Evolutionary conservation across 23 tunicate species (phyloP), one percentile per base, ranked within the genome.

Genomic region (Styela clava): DNA sequence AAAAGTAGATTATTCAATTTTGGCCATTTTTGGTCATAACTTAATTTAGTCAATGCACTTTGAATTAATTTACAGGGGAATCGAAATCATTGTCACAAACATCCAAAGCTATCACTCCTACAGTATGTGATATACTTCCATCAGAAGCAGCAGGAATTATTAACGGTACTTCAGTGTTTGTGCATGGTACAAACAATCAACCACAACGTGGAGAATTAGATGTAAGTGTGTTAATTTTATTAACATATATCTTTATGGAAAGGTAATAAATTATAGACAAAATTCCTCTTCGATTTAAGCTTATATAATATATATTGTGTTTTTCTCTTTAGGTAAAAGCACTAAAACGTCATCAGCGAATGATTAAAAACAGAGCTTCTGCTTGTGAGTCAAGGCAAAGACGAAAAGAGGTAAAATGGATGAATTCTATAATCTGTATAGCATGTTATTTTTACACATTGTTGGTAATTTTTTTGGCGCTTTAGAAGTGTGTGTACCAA

Each of bases 311-410:
- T n/a, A n/a, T n/a, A n/a, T n/a, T n/a, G n/a, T n/a, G n/a, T n/a
- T n/a, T n/a, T n/a, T 44, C 12, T 44, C 12, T 1, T 1, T 16
- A 67, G 71, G 71, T 67, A 16, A 67, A 67, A 29, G 91, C 74
- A 25, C 33, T 69, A 20, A 88, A 88, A 81, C 78, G 92, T 30
- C 86, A 88, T 64, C 92, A 88, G 65, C 56, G 92, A 35, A 88
- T 88, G 92, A 88, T 88, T 9, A 88, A 88, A 62, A 88, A 88
- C 69, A 78, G 92, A 0, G 86, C 77, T 69, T 77, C 87, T 36
- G 92, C 92, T 24, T 83, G 84, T 61, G 86, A 88, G 64, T 88
- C 92, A n/a, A 68, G 92, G 35, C 86, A 82, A 34, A 61, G 92
- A 35, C 69, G 78, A 2, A 88, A 88, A 78, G 92, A 83, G 84